phyloP scores from a whole-genome alignment of 2,888 invertebrate species.

The Elgonia sp. region DNA sequence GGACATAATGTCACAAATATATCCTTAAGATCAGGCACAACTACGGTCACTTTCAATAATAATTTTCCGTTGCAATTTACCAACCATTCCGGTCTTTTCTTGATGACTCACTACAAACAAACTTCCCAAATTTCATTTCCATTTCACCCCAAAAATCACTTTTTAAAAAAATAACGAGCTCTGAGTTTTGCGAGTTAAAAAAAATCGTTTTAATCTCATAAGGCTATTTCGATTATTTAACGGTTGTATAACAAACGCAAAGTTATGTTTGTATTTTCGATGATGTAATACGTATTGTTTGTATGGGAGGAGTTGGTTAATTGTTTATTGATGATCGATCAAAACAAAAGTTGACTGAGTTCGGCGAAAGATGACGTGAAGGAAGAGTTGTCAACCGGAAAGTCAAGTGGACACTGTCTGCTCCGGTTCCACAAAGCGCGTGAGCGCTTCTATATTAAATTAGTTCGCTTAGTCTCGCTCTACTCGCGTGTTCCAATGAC shows the following conservation, averaged over 20 bases:
- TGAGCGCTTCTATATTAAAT: constrained; percentile 85
- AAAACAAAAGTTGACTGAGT: constrained; percentile 40
- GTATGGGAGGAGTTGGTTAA: constrained; percentile 7
- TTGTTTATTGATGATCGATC: constrained; percentile 42
- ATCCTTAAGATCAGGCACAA: constrained; percentile 37
- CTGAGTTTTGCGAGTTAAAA: not conserved
- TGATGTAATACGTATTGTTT: not conserved
- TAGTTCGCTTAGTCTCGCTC: constrained; percentile 80
- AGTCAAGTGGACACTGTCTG: constrained; percentile 84
- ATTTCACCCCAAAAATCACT: not conserved
- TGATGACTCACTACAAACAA: constrained; percentile 36
- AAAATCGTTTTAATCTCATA: too few species aligned
- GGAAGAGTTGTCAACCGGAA: constrained; percentile 83
- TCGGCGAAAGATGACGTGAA: constrained; percentile 62
- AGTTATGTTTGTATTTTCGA: not conserved
- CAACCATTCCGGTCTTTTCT: constrained; percentile 17
- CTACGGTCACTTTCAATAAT: constrained; percentile 42
- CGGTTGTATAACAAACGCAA: not conserved
- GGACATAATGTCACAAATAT: constrained; percentile 81
- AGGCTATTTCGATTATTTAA: not conserved
- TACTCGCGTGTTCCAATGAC: constrained; percentile 83
- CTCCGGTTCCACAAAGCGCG: constrained; percentile 83
- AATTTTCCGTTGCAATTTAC: not conserved
- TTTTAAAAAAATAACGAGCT: not conserved
- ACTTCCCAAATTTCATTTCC: not conserved